phyloP scores from a whole-genome alignment of 2,113 vertebrate genomes.

The Ploceus nigricollis region DNA sequence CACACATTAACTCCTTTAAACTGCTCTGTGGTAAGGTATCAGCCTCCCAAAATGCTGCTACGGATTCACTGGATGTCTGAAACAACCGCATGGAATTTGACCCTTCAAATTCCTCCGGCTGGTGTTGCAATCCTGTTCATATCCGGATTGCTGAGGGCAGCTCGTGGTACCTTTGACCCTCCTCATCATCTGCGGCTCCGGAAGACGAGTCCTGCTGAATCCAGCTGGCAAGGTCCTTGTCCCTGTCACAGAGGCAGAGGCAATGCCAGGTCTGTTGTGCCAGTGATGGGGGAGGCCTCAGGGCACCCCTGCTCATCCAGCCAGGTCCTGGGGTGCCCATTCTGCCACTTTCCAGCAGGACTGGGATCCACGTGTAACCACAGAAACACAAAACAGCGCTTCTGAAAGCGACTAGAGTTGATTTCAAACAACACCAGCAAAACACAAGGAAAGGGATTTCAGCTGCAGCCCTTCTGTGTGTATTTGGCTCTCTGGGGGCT shows the following conservation, averaged over 20 bases:
- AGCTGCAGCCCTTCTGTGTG: not conserved
- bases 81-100: not conserved
- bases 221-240: not conserved
- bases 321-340: rapidly evolving
- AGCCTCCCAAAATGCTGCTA: not conserved
- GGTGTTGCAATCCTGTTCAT: constrained; percentile 28
- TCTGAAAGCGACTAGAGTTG: not conserved
- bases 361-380: rapidly evolving
- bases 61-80: not conserved
- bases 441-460: not conserved
- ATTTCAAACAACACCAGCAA: not conserved
- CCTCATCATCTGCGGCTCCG: rapidly evolving
- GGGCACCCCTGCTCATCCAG: not conserved
- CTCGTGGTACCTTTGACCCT: not conserved
- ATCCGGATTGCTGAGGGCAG: not conserved
- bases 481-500: not conserved
- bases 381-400: not conserved
- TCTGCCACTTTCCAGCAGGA: not conserved
- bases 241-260: not conserved
- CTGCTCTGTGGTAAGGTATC: not conserved
- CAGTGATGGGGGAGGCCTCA: not conserved
- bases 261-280: not conserved
- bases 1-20: constrained; percentile 38
- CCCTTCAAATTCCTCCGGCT: not conserved
- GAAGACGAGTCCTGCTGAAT: not conserved